Percentiles rank a stretch among this genome's conserved stretches.
Evolutionary conservation across 2,888 invertebrate species (phyloP).

Genomic region (Athrips mouffetella): DNA sequence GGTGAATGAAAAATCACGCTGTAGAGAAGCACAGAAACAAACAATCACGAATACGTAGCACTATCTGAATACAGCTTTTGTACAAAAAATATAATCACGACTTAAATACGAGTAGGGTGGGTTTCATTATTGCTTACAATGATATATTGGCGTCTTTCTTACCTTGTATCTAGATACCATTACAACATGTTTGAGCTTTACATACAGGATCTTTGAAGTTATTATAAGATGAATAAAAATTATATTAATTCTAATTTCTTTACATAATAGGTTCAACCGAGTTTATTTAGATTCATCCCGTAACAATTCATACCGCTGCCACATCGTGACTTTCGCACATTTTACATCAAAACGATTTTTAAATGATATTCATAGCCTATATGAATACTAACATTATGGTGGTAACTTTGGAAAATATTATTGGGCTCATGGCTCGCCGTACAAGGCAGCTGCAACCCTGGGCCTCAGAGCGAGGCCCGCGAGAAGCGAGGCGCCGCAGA

Average conservation of each 20-base stretch:
- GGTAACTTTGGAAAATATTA: neutral
- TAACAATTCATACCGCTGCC: neutral
- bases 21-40: neutral
- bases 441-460: constrained; percentile 30
- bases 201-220: neutral
- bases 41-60: constrained; percentile 26
- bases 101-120: constrained; percentile 36
- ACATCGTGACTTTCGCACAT: neutral
- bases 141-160: constrained; percentile 62
- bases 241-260: neutral
- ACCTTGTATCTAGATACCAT: constrained; percentile 50
- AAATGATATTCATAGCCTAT: neutral
- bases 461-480: neutral
- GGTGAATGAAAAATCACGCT: neutral
- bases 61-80: constrained; percentile 35
- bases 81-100: constrained; percentile 33
- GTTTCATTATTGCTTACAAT: constrained; percentile 64
- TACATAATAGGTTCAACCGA: neutral
- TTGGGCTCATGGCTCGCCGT: neutral
- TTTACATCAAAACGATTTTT: neutral
- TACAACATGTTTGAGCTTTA: constrained; percentile 40
- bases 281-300: neutral
- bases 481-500: constrained; percentile 50
- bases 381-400: neutral
- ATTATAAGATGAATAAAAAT: neutral